Conservation (phyloP, 2,888 invertebrate species). For the Lithophane socia region DNA sequence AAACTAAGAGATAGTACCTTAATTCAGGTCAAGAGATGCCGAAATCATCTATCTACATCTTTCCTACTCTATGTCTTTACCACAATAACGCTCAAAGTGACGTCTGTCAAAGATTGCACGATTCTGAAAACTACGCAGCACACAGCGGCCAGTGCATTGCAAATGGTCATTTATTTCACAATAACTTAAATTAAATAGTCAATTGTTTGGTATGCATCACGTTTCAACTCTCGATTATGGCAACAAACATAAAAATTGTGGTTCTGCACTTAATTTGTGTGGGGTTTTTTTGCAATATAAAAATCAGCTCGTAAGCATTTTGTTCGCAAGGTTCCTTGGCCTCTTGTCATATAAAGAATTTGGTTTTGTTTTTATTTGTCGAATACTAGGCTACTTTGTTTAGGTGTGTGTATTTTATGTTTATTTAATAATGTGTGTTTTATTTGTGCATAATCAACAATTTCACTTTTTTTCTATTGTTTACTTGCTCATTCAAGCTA, state of each 20-base stretch:
- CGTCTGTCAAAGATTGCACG: constrained; percentile 65
- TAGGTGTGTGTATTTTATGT: too few relatives aligned
- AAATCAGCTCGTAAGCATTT: background rate
- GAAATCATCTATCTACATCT: background rate
- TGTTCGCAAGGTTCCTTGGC: background rate
- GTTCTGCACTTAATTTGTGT: background rate
- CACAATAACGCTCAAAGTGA: constrained; percentile 36
- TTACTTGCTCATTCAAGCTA: too few relatives aligned
- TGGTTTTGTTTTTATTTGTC: background rate
- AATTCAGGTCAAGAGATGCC: background rate
- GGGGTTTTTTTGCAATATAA: background rate
- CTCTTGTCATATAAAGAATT: background rate
- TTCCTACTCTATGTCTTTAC: constrained; percentile 35
- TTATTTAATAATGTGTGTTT: background rate
- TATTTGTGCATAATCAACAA: background rate
- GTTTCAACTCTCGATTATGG: constrained; percentile 23
- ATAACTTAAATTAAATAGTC: constrained; percentile 58
- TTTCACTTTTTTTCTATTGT: background rate
- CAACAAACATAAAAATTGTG: constrained; percentile 25
- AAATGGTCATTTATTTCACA: constrained; percentile 50
- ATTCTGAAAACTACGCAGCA: constrained; percentile 58
- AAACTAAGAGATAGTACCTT: background rate
- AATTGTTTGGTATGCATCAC: constrained; percentile 48
- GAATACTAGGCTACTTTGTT: background rate
- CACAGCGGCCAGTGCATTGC: constrained; percentile 36